Evolutionary conservation across 2,888 invertebrate species (phyloP), one percentile per base, ranked within the genome.

Genomic region (Chaitophorus viminalis): DNA sequence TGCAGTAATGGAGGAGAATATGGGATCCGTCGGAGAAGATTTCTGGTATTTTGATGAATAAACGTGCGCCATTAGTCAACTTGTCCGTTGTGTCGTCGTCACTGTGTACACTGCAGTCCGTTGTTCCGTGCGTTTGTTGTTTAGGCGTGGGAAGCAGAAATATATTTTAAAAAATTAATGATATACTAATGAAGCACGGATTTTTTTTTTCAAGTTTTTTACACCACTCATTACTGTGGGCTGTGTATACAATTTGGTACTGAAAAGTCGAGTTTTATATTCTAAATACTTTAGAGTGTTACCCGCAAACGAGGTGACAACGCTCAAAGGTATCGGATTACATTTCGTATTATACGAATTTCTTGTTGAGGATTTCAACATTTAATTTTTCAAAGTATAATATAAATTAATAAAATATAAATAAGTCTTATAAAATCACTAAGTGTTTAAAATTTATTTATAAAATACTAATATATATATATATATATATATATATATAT

Each of bases 91-190:
- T 36, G 33, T 60, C 79, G 5, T 36, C 79, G 31, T 25, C 60
- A 25, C 25, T 65, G 33, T 60, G 11, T 39, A 39, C 39, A 39
- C 11, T 14, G 36, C 46, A 14, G 36, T 36, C 46, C 14, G 46
- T 46, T 46, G 60, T 60, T 36, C 14, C 8, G 36, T 60, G 31
- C 54, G 33, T 54, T 54, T 60, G 78, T 54, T 60, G 78, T 70
- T 17, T 31, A 33, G 14, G 9, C 79, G 65, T 79, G 79, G 79
- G 79, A 79, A 74, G 74, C 21, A 74, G 36, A 36, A 25, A 25
- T 36, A 36, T 1, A 74, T 65, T 79, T 36, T 18, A 36, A 36
- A 18, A 79, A 65, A 79, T 46, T 46, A 46, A 46, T 46, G 46
- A 60, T 60, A 65, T n/a, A n/a, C n/a, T 29, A 79, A 65, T 29